Conservation (phyloP, 2,888 invertebrate species). For the Athalia circularis region DNA sequence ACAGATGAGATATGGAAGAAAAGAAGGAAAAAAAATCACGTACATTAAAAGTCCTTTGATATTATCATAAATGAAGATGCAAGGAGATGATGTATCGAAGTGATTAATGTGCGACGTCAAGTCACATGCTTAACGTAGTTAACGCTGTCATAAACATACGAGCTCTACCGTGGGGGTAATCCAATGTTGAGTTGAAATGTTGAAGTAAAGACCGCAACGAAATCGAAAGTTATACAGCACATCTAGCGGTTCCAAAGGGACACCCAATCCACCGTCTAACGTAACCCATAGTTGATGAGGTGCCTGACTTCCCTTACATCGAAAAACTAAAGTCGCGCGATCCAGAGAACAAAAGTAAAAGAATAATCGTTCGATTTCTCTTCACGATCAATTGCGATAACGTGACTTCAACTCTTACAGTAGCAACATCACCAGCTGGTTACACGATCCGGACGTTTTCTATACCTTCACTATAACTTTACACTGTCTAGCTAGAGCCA, state of each 20-base stretch:
- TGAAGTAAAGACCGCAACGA: slow-evolving; percentile 39
- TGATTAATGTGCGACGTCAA: slow-evolving; percentile 23
- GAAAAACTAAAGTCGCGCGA: background rate
- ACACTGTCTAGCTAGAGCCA: background rate
- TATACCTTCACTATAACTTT: background rate
- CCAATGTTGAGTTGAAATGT: background rate
- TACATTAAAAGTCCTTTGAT: background rate
- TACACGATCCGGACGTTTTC: slow-evolving; percentile 37
- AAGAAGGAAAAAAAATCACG: too few species aligned
- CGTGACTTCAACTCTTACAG: slow-evolving; percentile 27
- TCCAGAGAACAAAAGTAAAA: background rate
- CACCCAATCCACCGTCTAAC: slow-evolving; percentile 1
- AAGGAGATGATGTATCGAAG: background rate
- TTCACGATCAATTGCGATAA: slow-evolving; percentile 40
- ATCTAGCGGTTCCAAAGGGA: background rate
- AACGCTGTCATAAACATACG: slow-evolving; percentile 14
- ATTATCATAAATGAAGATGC: slow-evolving; percentile 13
- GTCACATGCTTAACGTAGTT: background rate
- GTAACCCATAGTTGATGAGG: background rate
- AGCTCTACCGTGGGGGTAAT: slow-evolving; percentile 5
- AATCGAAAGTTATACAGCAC: slow-evolving; percentile 28
- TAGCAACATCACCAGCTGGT: background rate
- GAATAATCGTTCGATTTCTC: slow-evolving; percentile 43
- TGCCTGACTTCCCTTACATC: background rate
- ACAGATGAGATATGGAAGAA: too few species aligned